Percentiles rank a stretch among this genome's conserved stretches.
Conservation (phyloP, 2,888 invertebrate species). For the Drosophila greeni region DNA sequence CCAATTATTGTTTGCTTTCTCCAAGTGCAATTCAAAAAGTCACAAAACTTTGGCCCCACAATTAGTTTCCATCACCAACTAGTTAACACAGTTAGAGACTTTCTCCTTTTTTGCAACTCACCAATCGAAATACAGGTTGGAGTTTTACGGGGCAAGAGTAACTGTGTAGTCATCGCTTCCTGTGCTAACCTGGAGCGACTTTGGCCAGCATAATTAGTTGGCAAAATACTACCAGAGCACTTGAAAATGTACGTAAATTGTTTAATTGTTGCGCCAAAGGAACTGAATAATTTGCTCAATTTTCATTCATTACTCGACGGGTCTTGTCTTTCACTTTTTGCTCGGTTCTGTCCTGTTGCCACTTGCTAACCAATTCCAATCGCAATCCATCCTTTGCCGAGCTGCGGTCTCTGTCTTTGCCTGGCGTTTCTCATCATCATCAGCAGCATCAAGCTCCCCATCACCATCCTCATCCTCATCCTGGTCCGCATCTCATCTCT, state of each 20-base stretch:
- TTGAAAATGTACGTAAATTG: constrained; percentile 67
- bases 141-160: constrained; percentile 53
- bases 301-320: constrained; percentile 66
- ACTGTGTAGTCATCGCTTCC: constrained; percentile 37
- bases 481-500: constrained; percentile 27
- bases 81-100: constrained; percentile 7
- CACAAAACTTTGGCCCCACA: background rate
- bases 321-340: constrained; percentile 6
- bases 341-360: constrained; percentile 6
- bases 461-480: constrained; percentile 13
- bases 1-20: background rate
- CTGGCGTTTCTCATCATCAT: constrained; percentile 19
- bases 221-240: constrained; percentile 61
- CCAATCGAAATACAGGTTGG: constrained; percentile 7
- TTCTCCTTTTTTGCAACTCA: constrained; percentile 8
- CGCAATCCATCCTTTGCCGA: constrained; percentile 12
- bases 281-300: constrained; percentile 70
- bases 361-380: constrained; percentile 8
- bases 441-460: background rate
- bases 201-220: constrained; percentile 59
- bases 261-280: constrained; percentile 69
- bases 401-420: constrained; percentile 25
- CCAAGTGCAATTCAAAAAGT: background rate
- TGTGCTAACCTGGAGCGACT: constrained; percentile 7
- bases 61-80: constrained; percentile 7